phyloP scores from a whole-genome alignment of 1,140 invertebrate genomes.

The Drosophila pallidifrons region DNA sequence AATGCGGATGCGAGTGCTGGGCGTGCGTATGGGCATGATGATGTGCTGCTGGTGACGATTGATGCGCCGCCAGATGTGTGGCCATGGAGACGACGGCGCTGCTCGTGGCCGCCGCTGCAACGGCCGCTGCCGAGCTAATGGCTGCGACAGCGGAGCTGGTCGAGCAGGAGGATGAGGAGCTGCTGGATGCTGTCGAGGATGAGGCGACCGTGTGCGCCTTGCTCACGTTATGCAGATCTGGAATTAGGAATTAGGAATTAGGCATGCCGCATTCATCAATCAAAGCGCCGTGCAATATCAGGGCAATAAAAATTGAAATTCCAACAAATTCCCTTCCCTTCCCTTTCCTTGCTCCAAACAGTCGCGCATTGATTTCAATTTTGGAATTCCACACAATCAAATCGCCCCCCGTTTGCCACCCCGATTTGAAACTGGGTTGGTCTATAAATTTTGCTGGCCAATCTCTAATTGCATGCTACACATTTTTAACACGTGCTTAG shows the following conservation, averaged over 20 bases:
- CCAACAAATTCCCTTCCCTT: constrained; percentile 4
- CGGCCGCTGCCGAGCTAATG: constrained; percentile 60
- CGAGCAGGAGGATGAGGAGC: constrained; percentile 68
- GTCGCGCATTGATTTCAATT: constrained; percentile 55
- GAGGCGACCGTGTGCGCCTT: constrained; percentile 71
- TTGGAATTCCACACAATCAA: constrained; percentile 24
- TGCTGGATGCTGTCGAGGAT: constrained; percentile 68
- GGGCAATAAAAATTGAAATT: constrained; percentile 65
- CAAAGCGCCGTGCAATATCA: constrained; percentile 46
- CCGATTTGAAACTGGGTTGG: constrained; percentile 6
- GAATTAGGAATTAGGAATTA: constrained; percentile 41
- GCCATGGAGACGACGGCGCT: constrained; percentile 68
- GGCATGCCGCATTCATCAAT: constrained; percentile 71
- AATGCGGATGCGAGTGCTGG: constrained; percentile 27
- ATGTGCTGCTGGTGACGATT: constrained; percentile 41
- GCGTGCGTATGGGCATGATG: constrained; percentile 55
- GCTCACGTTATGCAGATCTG: constrained; percentile 74
- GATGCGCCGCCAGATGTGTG: constrained; percentile 65
- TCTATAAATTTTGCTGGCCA: constrained; percentile 49
- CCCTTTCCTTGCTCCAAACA: background rate
- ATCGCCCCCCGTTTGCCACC: background rate
- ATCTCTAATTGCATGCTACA: constrained; percentile 65
- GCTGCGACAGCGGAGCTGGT: constrained; percentile 72
- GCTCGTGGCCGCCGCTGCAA: constrained; percentile 53
- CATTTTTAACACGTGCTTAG: constrained; percentile 65